A percentile compares a stretch with the other conserved stretches of the same genome.
Evolutionary conservation across 1,140 invertebrate species (phyloP).

Genomic region (Drosophila persimilis): DNA sequence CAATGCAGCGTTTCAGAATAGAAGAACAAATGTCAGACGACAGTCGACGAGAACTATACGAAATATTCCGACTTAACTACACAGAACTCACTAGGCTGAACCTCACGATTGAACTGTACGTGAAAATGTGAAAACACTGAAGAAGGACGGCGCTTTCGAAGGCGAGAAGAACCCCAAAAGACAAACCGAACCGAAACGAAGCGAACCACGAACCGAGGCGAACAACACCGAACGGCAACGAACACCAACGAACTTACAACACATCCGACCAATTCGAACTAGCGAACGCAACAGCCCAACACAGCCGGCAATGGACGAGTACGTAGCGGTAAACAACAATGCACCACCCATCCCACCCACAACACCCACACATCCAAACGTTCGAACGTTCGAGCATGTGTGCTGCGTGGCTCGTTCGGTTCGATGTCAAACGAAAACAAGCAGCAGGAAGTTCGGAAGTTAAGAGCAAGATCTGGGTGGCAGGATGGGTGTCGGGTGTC

Average conservation of each 20-base stretch:
- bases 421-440: slow-evolving; percentile 63
- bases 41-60: slow-evolving; percentile 81
- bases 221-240: slow-evolving; percentile 41
- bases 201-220: slow-evolving; percentile 12
- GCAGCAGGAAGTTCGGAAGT: slow-evolving; percentile 21
- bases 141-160: slow-evolving; percentile 79
- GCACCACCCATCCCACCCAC: no score
- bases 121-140: slow-evolving; percentile 43
- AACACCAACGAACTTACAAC: slow-evolving; percentile 63
- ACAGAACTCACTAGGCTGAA: slow-evolving; percentile 79
- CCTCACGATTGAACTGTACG: slow-evolving; percentile 15
- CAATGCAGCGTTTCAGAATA: slow-evolving; percentile 67
- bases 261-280: slow-evolving; percentile 72
- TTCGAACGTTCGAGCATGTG: slow-evolving; percentile 55
- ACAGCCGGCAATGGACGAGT: slow-evolving; percentile 65
- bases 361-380: no score
- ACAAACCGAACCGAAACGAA: slow-evolving; percentile 18
- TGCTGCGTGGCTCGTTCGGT: slow-evolving; percentile 23
- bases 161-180: slow-evolving; percentile 59
- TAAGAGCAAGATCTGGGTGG: slow-evolving; percentile 5
- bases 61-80: slow-evolving; percentile 83
- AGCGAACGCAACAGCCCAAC: slow-evolving; percentile 68
- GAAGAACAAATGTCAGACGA: slow-evolving; percentile 81
- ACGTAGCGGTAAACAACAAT: slow-evolving; percentile 70
- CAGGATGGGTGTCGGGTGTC: no score